A percentile compares a stretch with the other conserved stretches of the same genome.
Conservation (phyloP, 2,797 vertebrate genomes). For the Tragelaphus eurycerus region DNA sequence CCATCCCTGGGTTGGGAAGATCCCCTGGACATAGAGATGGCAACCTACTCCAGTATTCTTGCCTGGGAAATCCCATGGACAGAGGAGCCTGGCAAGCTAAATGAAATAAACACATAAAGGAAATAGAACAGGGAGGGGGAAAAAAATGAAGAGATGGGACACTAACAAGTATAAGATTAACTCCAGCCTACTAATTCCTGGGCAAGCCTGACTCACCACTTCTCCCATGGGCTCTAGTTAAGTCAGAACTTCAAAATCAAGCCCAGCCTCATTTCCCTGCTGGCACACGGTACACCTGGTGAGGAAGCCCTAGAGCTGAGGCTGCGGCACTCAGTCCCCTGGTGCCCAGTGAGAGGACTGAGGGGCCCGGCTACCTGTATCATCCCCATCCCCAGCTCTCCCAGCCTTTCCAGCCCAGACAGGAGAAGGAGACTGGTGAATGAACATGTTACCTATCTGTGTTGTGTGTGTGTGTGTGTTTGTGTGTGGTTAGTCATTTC, state of each 20-base stretch:
- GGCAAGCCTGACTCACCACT: neutral
- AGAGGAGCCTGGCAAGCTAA: neutral
- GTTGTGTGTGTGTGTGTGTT: neutral
- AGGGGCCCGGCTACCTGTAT: neutral
- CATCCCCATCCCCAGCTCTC: accelerated
- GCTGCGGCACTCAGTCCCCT: too few species aligned
- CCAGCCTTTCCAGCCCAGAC: neutral
- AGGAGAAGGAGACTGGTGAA: neutral
- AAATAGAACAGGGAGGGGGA: neutral
- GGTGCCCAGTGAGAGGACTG: neutral
- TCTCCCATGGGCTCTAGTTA: neutral
- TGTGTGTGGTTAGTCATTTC: neutral
- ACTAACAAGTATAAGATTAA: neutral
- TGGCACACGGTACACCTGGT: accelerated
- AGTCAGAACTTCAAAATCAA: neutral
- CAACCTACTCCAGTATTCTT: neutral
- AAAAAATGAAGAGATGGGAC: neutral
- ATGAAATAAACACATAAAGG: neutral
- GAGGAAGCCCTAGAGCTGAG: too few species aligned
- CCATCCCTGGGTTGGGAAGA: too few species aligned
- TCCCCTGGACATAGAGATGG: neutral
- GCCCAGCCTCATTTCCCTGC: accelerated
- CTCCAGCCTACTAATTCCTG: too few species aligned
- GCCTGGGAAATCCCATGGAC: neutral
- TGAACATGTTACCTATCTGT: accelerated